Evolutionary conservation across 2,888 invertebrate species (phyloP).

Genomic region (Apotomis betuletana): DNA sequence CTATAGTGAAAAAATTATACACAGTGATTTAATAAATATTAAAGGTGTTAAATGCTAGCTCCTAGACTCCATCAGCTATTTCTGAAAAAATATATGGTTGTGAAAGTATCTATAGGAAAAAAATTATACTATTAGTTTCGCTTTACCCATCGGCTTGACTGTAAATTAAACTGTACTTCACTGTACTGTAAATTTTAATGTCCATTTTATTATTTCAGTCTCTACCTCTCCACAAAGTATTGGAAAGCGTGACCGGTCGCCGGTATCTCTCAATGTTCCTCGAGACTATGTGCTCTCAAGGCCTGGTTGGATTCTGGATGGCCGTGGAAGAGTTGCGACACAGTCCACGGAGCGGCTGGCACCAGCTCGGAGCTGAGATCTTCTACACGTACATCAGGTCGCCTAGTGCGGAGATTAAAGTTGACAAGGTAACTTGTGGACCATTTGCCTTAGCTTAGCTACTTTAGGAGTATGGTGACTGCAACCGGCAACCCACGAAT

Average conservation of each 20-base stretch:
- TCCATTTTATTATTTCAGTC: conserved; percentile 75
- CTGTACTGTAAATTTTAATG: no score
- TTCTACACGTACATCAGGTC: conserved; percentile 94
- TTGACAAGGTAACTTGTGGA: conserved; percentile 85
- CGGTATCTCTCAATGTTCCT: conserved; percentile 91
- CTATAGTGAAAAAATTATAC: no score
- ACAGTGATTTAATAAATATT: no score
- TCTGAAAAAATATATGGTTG: no score
- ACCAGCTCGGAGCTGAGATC: conserved; percentile 95
- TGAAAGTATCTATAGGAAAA: no score
- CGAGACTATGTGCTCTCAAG: conserved; percentile 91
- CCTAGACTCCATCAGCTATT: no score
- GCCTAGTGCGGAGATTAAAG: conserved; percentile 91
- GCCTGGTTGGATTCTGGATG: conserved; percentile 93
- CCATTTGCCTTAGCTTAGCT: neutral
- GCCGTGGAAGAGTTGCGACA: conserved; percentile 92
- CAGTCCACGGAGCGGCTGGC: conserved; percentile 90
- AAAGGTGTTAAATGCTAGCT: no score
- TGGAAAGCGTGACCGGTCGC: conserved; percentile 91
- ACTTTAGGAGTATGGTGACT: no score
- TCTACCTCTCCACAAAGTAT: conserved; percentile 87
- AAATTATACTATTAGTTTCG: no score
- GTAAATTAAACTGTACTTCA: no score
- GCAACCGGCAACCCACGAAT: no score
- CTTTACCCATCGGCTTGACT: no score